phyloP scores from a whole-genome alignment of 2,113 vertebrate genomes.

The Accipiter cooperii region DNA sequence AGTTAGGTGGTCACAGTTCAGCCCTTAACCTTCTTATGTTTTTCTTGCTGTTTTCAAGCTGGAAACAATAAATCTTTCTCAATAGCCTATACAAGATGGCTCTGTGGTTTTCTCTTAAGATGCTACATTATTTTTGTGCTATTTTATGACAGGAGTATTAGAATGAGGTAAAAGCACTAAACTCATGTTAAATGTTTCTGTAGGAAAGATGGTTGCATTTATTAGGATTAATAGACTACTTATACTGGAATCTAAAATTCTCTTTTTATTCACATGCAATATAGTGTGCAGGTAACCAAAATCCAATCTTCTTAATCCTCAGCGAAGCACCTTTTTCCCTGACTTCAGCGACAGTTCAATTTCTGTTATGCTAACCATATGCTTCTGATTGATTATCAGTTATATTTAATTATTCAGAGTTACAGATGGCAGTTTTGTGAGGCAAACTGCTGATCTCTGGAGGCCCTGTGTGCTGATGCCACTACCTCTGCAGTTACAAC shows the following conservation, averaged over 20 bases:
- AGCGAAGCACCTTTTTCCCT: constrained; percentile 54
- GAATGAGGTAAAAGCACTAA: constrained; percentile 36
- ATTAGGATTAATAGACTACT: constrained; percentile 64
- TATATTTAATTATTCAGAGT: constrained; percentile 61
- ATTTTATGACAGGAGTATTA: constrained; percentile 20
- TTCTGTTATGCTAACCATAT: constrained; percentile 65
- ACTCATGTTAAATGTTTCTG: constrained; percentile 44
- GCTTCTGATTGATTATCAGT: constrained; percentile 63
- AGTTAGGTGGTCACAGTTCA: neutral
- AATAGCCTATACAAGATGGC: neutral
- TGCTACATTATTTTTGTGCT: constrained; percentile 3
- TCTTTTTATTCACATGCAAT: constrained; percentile 46
- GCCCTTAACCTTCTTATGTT: neutral
- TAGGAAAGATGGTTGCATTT: constrained; percentile 35
- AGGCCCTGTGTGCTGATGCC: neutral
- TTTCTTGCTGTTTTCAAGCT: neutral
- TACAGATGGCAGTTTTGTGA: constrained; percentile 59
- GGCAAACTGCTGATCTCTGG: constrained; percentile 45
- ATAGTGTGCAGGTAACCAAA: constrained; percentile 52
- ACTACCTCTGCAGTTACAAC: neutral
- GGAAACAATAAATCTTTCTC: neutral
- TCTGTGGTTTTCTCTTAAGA: constrained; percentile 9
- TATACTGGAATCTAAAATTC: constrained; percentile 28
- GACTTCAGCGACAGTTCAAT: constrained; percentile 62
- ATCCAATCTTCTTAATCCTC: constrained; percentile 55